Conservation (phyloP, 2,113 vertebrate species). For the Takifugu flavidus region DNA sequence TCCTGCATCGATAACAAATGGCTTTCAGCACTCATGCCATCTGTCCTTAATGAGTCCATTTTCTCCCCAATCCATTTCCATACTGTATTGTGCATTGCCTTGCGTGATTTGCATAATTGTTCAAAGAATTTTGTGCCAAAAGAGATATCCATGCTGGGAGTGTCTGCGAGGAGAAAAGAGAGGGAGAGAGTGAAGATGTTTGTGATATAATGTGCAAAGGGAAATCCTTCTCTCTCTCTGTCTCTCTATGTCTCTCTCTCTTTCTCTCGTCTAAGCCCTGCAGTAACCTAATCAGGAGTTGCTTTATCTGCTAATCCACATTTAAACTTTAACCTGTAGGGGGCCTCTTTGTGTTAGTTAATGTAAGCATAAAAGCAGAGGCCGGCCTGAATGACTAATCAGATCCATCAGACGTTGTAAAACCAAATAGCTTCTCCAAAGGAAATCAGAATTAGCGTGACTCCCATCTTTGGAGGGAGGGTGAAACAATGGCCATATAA, state of each 20-base stretch:
- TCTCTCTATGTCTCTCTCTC: conserved; percentile 67
- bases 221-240: conserved; percentile 70
- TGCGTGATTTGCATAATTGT: conserved; percentile 95
- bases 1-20: conserved; percentile 74
- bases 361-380: conserved; percentile 93
- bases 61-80: conserved; percentile 88
- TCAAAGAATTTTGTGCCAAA: conserved; percentile 89
- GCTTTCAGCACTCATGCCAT: conserved; percentile 86
- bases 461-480: conserved; percentile 63
- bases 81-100: conserved; percentile 90
- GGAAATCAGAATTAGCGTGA: conserved; percentile 83
- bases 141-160: conserved; percentile 88
- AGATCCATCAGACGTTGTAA: conserved; percentile 97
- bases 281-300: conserved; percentile 91
- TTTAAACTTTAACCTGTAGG: conserved; percentile 99
- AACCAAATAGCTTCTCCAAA: conserved; percentile 87
- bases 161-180: conserved; percentile 67
- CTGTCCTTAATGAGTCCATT: conserved; percentile 97
- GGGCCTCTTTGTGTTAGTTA: conserved; percentile 97
- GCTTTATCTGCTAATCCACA: conserved; percentile 98
- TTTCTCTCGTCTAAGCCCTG: conserved; percentile 68
- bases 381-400: conserved; percentile 90
- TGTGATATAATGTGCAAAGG: conserved; percentile 85
- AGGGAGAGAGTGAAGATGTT: conserved; percentile 80
- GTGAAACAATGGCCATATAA: conserved; percentile 66